A percentile compares a stretch with the other conserved stretches of the same genome.
Evolutionary conservation across 1,140 invertebrate genomes (phyloP).

Genomic region (Sminthurinus signatus): DNA sequence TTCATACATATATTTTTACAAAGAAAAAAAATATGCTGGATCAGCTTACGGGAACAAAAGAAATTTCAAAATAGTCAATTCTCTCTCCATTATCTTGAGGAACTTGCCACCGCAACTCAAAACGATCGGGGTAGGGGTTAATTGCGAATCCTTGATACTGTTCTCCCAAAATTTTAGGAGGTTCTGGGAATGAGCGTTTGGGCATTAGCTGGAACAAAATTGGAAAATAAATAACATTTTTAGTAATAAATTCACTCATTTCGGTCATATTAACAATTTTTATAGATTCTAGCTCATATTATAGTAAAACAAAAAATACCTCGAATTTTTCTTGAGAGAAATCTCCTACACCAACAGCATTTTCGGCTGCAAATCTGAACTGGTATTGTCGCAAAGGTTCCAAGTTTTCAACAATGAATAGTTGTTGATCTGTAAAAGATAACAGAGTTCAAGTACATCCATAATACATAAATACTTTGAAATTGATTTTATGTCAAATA

Average conservation of each 20-base stretch:
- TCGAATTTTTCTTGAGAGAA: slow-evolving; percentile 56
- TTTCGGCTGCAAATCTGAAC: slow-evolving; percentile 76
- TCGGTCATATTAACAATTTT: no score
- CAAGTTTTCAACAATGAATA: slow-evolving; percentile 71
- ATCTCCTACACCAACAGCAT: slow-evolving; percentile 70
- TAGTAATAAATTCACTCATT: no score
- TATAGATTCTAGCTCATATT: slow-evolving; percentile 50
- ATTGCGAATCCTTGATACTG: slow-evolving; percentile 42
- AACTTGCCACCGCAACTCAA: slow-evolving; percentile 70
- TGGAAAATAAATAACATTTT: no score
- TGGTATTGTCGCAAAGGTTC: slow-evolving; percentile 69
- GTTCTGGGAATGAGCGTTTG: slow-evolving; percentile 51
- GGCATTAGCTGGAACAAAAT: no score
- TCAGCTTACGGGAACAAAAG: slow-evolving; percentile 66
- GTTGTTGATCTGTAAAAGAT: slow-evolving; percentile 30
- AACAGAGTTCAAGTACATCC: no score
- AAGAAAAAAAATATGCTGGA: slow-evolving; percentile 17
- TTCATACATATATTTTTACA: not conserved
- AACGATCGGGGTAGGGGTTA: slow-evolving; percentile 56
- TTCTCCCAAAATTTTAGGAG: slow-evolving; percentile 48
- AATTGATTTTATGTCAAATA: no score
- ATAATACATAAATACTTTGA: no score
- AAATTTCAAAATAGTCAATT: slow-evolving; percentile 74
- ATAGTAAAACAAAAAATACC: no score
- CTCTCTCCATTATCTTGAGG: slow-evolving; percentile 81